A percentile compares a stretch with the other conserved stretches of the same genome.
Conservation (phyloP, 2,888 invertebrate species). For the Conomelus anceps region DNA sequence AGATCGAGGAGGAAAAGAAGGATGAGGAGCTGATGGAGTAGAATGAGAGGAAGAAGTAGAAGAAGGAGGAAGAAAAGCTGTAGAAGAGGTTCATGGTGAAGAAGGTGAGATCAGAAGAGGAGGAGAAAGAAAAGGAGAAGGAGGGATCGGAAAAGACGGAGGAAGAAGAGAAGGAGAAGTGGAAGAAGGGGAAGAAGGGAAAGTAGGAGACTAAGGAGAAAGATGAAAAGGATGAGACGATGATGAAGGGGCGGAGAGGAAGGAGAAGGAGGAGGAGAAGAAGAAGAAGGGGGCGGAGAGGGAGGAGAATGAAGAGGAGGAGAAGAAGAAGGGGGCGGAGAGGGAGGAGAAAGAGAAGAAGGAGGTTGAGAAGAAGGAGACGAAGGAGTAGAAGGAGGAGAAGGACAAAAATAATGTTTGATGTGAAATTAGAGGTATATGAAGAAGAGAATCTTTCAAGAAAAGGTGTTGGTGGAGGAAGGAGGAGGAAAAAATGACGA, state of each 20-base stretch:
- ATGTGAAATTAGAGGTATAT: too few species aligned
- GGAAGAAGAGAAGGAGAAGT: not conserved
- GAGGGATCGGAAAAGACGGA: not conserved
- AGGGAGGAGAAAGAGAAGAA: constrained; percentile 2
- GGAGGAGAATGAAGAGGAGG: not conserved
- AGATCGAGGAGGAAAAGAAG: not conserved
- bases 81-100: not conserved
- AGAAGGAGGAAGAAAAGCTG: not conserved
- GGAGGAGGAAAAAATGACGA: too few species aligned
- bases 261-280: constrained; percentile 1
- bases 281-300: not conserved
- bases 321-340: constrained; percentile 5
- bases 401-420: too few species aligned
- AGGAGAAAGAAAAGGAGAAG: not conserved
- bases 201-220: not conserved
- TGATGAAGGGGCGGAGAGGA: not conserved
- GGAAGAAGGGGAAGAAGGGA: not conserved
- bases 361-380: not conserved
- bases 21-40: not conserved
- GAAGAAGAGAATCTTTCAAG: too few species aligned
- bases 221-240: not conserved
- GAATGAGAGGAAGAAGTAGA: not conserved
- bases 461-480: too few species aligned
- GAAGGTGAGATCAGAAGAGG: not conserved
- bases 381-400: not conserved